Conservation (phyloP, 2,797 vertebrate genomes). For the Lithobates pipiens region DNA sequence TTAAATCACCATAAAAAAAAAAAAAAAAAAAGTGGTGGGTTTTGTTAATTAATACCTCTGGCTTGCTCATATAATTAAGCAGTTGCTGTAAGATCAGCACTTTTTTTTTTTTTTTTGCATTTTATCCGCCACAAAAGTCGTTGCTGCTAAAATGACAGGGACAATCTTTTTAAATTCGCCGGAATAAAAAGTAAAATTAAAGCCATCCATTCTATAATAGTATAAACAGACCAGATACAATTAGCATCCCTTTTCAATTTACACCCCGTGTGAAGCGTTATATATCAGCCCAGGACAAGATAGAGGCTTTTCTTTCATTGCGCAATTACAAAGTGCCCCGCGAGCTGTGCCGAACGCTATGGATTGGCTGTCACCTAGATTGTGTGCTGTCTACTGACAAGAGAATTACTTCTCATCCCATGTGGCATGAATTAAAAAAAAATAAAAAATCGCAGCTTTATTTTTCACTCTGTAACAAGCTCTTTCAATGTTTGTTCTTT, state of each 20-base stretch:
- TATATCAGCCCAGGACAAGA: slow-evolving; percentile 7
- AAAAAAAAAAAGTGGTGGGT: slow-evolving; percentile 9
- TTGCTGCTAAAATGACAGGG: slow-evolving; percentile 27
- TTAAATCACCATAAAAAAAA: slow-evolving; percentile 31
- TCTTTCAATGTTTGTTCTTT: background rate
- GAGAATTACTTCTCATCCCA: slow-evolving; percentile 39
- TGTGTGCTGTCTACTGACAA: slow-evolving; percentile 21
- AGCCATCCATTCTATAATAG: slow-evolving; percentile 14
- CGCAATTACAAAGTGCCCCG: slow-evolving; percentile 20
- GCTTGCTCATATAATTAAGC: slow-evolving; percentile 23
- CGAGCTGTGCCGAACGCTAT: background rate
- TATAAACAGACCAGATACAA: slow-evolving; percentile 30
- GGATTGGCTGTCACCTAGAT: slow-evolving; percentile 36
- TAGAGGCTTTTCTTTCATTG: background rate
- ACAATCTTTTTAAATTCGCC: slow-evolving; percentile 23
- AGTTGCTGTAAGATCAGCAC: slow-evolving; percentile 3
- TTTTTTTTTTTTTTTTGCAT: slow-evolving; percentile 3
- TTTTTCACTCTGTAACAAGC: slow-evolving; percentile 27
- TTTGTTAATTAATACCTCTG: slow-evolving; percentile 34
- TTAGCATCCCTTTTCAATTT: slow-evolving; percentile 21
- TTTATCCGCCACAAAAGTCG: background rate
- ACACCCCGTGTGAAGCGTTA: background rate
- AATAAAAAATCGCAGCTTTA: slow-evolving; percentile 1
- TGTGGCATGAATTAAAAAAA: slow-evolving; percentile 1
- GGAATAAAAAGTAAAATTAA: slow-evolving; percentile 37